Conservation (phyloP, 1,140 invertebrate species). For the Polypedilum vanderplanki region DNA sequence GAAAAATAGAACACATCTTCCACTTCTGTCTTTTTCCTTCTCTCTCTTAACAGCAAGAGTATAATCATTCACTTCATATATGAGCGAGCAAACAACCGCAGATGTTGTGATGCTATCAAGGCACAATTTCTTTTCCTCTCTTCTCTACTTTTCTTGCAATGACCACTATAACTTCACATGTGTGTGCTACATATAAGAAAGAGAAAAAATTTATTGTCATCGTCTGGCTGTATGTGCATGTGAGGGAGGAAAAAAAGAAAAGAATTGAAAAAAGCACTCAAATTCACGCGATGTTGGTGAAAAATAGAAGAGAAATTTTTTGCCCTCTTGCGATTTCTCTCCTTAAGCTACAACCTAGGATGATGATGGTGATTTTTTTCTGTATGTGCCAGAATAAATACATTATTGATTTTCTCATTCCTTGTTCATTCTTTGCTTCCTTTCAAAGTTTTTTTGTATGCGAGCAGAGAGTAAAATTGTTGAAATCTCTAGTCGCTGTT, state of each 20-base stretch:
- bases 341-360: not conserved
- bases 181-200: not conserved
- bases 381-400: constrained; percentile 23
- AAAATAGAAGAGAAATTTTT: constrained; percentile 19
- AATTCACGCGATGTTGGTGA: constrained; percentile 16
- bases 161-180: not conserved
- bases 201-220: constrained; percentile 7
- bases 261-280: constrained; percentile 4
- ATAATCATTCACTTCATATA: too few relatives aligned
- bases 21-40: too few relatives aligned
- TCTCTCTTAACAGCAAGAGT: too few relatives aligned
- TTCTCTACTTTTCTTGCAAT: not conserved
- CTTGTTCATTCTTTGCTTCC: not conserved
- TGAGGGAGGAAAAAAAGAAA: not conserved
- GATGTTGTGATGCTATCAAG: constrained; percentile 14
- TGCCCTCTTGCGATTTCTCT: not conserved
- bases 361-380: not conserved
- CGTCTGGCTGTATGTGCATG: not conserved
- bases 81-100: not conserved
- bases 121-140: not conserved
- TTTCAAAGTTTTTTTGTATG: constrained; percentile 6
- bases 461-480: not conserved
- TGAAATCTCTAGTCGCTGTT: not conserved
- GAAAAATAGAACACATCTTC: too few relatives aligned
- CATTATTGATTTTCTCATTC: constrained; percentile 24